Percentiles rank a stretch among this genome's conserved stretches.
phyloP scores from a whole-genome alignment of 92 coral and sea anemone genomes.

The Pocillopora meandrina region DNA sequence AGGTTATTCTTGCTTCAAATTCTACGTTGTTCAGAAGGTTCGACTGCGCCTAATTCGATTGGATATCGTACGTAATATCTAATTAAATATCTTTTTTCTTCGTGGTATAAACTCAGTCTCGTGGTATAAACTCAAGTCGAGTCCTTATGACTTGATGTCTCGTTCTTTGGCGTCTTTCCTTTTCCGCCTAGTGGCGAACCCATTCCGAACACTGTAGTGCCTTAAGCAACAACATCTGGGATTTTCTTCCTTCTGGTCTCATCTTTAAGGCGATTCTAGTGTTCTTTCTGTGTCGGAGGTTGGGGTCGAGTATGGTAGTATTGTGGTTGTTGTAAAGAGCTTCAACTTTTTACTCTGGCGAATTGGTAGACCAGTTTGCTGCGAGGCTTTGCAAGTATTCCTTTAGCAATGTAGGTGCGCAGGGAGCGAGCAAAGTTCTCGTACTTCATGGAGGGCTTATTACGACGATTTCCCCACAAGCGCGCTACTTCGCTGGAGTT shows the following conservation, averaged over 20 bases:
- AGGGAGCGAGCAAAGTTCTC: constrained; percentile 99
- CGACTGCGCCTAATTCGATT: not conserved
- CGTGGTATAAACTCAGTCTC: constrained; percentile 13
- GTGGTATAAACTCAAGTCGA: not conserved
- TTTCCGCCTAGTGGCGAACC: not conserved
- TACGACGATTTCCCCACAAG: constrained; percentile 93
- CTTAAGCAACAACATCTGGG: not conserved
- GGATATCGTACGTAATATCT: not conserved
- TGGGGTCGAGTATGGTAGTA: not conserved
- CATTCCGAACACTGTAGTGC: not conserved
- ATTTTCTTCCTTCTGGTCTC: not conserved
- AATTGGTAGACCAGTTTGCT: constrained; percentile 95
- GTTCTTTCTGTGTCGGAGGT: constrained; percentile 1
- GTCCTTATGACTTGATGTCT: not conserved
- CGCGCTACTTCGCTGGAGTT: constrained; percentile 94
- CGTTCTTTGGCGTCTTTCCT: not conserved
- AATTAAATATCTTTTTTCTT: constrained; percentile 6
- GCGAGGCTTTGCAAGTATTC: constrained; percentile 90
- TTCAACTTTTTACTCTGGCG: constrained; percentile 52
- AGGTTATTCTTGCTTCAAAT: not conserved
- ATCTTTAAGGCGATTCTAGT: not conserved
- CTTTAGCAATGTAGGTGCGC: constrained; percentile 98
- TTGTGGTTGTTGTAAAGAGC: not conserved
- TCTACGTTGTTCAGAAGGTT: not conserved
- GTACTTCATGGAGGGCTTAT: constrained; percentile 96